These are phyloP conservation scores for Oriolus oriolus DNA, from an alignment of 2,113 vertebrate genomes.

Conservation along the genomic window DNA sequence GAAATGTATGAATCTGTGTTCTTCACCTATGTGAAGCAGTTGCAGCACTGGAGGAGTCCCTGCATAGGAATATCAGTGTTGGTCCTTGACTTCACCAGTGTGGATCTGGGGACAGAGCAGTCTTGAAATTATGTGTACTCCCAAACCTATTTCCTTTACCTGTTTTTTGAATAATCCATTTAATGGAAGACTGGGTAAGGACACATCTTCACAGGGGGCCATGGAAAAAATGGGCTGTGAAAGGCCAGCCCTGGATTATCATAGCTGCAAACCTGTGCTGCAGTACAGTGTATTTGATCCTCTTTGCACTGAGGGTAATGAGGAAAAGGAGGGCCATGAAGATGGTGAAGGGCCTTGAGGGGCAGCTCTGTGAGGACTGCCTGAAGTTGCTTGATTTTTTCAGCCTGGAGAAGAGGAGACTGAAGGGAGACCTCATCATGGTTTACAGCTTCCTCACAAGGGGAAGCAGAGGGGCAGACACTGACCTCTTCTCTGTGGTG, in stretches of 20 bases:
- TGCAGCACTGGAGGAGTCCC: neutral
- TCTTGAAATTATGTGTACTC: neutral
- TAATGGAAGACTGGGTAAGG: neutral
- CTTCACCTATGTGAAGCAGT: neutral
- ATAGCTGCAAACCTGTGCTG: neutral
- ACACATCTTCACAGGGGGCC: neutral
- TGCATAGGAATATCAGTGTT: neutral
- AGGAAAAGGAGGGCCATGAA: neutral
- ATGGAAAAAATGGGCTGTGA: neutral
- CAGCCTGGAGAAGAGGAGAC: neutral
- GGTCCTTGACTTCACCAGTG: neutral
- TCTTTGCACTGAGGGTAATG: neutral
- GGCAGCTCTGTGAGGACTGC: fast-evolving
- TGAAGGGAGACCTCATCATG: neutral
- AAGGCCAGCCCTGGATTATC: neutral
- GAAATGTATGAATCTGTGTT: neutral
- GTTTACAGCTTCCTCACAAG: neutral
- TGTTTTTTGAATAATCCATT: neutral
- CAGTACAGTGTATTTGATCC: neutral
- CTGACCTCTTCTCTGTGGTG: neutral
- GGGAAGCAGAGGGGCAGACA: neutral
- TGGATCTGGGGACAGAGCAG: neutral
- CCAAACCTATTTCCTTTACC: neutral
- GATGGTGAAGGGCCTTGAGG: neutral
- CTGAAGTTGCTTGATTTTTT: neutral